Evolutionary conservation across 2,888 invertebrate species (phyloP), one percentile per base, ranked within the genome.

Genomic region (Serripes groenlandicus): DNA sequence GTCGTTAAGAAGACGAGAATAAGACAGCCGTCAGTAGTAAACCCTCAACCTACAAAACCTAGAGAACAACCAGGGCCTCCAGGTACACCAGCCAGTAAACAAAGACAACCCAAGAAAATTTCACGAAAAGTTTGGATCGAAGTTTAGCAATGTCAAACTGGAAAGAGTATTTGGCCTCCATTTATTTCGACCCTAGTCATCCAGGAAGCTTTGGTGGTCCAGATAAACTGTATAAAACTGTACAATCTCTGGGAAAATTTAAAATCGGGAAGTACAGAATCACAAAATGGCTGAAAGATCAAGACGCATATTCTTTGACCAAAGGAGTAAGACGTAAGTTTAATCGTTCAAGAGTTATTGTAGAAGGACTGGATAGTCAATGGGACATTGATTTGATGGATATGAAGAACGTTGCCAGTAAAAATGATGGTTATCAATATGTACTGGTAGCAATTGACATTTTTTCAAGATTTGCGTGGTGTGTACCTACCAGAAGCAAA

Each of bases 361-460:
- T 82, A 30, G 73, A 75, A 32, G 85, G 85, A 15, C 2, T 81
- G 54, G 81, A 78, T 52, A 78, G 78, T 58, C 64, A 42, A 35
- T 82, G 82, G 82, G 82, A 78, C 34, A 71, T 66, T 5, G 78
- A 78, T 58, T 11, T 81, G 3, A 77, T 77, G 73, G 81, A 81
- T 49, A 77, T 81, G 76, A 23, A 23, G 15, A 21, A 42, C 18
- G 69, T 81, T 28, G 52, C 64, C 23, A 56, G 54, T 0, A 11
- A 74, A 18, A 81, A 81, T 81, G 74, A 81, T 28, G 77, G 74
- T 28, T 54, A 62, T 30, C 56, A 72, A 62, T 77, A 81, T 28
- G 42, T 73, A 9, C 26, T 81, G 21, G 73, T 81, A 11, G 37
- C 73, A 23, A 74, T 77, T 28, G 81, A 81, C 35, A 42, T 81